phyloP scores from a whole-genome alignment of 2,888 invertebrate species.

The Hirtodrosophila alboralis region DNA sequence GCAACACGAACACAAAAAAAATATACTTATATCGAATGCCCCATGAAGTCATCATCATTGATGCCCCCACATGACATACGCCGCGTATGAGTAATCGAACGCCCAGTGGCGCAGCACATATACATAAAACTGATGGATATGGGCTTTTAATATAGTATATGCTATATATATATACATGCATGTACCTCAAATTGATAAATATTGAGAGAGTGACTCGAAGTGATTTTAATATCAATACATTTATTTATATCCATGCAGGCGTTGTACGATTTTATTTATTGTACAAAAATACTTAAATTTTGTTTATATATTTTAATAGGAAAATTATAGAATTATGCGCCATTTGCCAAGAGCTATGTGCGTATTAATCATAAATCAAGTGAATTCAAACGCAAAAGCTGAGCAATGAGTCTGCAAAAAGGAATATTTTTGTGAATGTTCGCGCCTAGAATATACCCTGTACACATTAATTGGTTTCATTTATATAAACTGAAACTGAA shows the following conservation, averaged over 20 bases:
- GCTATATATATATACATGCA: conserved; percentile 25
- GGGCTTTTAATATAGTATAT: too few species aligned
- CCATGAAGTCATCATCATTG: conserved; percentile 42
- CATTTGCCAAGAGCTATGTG: conserved; percentile 29
- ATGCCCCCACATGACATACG: conserved; percentile 5
- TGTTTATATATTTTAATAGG: conserved; percentile 41
- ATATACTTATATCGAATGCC: background rate
- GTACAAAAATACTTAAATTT: conserved; percentile 14
- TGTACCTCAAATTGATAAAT: conserved; percentile 42
- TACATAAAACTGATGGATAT: conserved; percentile 70
- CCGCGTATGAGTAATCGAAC: conserved; percentile 53
- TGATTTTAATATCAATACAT: conserved; percentile 28
- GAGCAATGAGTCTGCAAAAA: background rate
- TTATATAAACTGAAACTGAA: too few species aligned
- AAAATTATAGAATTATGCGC: conserved; percentile 33
- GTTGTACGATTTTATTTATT: conserved; percentile 12
- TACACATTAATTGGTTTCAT: too few species aligned
- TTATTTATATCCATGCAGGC: conserved; percentile 15
- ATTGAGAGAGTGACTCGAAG: conserved; percentile 17
- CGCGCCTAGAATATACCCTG: background rate
- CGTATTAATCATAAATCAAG: conserved; percentile 28
- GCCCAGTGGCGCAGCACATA: conserved; percentile 43
- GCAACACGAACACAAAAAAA: conserved; percentile 19
- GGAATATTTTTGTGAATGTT: background rate
- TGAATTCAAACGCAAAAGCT: conserved; percentile 12